These are phyloP conservation scores for Diadema setosum DNA, from an alignment of 35 echinoderm and acorn worm genomes.

Conservation along the genomic window DNA sequence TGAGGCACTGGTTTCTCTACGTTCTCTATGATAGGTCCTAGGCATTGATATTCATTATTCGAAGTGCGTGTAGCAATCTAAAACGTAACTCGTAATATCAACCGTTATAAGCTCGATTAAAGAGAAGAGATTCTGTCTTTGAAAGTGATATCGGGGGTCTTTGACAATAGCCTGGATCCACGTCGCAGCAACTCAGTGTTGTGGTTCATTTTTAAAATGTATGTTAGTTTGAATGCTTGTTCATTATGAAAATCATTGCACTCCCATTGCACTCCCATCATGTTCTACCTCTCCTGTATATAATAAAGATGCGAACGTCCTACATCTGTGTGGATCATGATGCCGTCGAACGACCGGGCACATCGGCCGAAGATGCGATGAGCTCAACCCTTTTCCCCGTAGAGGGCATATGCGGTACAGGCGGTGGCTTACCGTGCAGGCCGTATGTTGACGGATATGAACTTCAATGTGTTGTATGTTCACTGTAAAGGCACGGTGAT, in stretches of 20 bases:
- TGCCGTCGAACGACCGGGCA: not conserved
- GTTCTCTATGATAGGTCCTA: no score
- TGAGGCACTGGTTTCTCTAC: not conserved
- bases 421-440: conserved; percentile 4
- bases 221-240: no score
- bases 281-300: not conserved
- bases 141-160: not conserved
- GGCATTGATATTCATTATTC: no score
- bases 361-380: not conserved
- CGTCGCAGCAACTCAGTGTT: not conserved
- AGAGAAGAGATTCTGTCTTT: no score
- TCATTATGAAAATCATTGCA: not conserved
- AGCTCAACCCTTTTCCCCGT: not conserved
- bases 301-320: not conserved
- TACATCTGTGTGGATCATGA: not conserved
- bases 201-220: not conserved
- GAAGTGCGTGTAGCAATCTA: no score
- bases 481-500: not conserved
- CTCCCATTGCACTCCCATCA: not conserved
- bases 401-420: not conserved
- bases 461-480: conserved; percentile 18
- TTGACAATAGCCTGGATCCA: not conserved
- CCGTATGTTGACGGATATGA: conserved; percentile 28
- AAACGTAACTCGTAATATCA: no score
- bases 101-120: no score